These are phyloP conservation scores for Paramormyrops hopkinsi DNA, from an alignment of 2,797 vertebrate genomes.

Conservation along the genomic window DNA sequence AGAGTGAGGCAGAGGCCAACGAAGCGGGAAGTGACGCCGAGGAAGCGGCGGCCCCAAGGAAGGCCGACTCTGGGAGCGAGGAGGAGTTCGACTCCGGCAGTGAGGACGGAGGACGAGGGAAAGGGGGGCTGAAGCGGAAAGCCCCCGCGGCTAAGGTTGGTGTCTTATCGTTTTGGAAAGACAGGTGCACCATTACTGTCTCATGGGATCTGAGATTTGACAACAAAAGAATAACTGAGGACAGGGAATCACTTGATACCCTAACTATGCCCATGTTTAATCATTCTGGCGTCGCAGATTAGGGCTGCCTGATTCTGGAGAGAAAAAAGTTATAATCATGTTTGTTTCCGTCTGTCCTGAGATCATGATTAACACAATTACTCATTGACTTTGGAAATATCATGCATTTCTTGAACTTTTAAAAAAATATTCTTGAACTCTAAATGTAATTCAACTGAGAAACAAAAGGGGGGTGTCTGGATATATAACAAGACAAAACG, in stretches of 20 bases:
- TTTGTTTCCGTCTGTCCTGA: background rate
- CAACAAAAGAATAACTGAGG: background rate
- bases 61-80: constrained; percentile 68
- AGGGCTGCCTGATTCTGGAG: background rate
- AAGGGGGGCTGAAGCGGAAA: constrained; percentile 71
- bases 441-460: background rate
- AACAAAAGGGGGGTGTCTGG: background rate
- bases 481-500: background rate
- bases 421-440: background rate
- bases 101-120: constrained; percentile 55
- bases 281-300: background rate
- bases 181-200: background rate
- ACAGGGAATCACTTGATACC: background rate
- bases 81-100: constrained; percentile 79
- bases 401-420: background rate
- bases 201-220: background rate
- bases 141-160: constrained; percentile 70
- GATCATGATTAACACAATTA: background rate
- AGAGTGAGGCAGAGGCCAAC: constrained; percentile 74
- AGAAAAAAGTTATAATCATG: background rate
- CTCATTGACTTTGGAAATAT: background rate
- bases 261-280: background rate
- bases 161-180: background rate
- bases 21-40: constrained; percentile 64
- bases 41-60: constrained; percentile 51